phyloP scores from a whole-genome alignment of 2,888 invertebrate genomes.

The Papilio demoleus region DNA sequence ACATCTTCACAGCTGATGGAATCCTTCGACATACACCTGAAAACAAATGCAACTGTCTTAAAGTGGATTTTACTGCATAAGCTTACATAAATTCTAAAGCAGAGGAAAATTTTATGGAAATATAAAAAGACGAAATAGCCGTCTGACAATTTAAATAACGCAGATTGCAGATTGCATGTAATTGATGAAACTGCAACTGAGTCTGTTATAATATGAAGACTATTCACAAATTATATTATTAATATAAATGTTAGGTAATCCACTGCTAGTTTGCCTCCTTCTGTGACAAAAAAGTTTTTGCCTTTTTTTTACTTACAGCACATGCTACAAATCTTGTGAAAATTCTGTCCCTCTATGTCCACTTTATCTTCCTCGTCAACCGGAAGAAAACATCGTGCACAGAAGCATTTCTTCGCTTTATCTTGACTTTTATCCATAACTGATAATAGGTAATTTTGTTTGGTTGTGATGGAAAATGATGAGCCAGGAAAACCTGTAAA shows the following conservation, averaged over 20 bases:
- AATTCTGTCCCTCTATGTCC: conserved; percentile 71
- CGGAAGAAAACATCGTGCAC: conserved; percentile 73
- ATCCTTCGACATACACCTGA: conserved; percentile 72
- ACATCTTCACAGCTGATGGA: conserved; percentile 72
- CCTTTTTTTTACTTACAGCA: conserved; percentile 67
- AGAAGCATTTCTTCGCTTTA: conserved; percentile 70
- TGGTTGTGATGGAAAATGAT: conserved; percentile 46
- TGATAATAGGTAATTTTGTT: conserved; percentile 44
- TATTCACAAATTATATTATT: no score
- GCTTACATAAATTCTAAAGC: conserved; percentile 5
- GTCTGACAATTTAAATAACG: background rate
- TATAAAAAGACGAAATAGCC: background rate
- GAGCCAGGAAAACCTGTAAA: conserved; percentile 33
- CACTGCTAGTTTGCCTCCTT: no score
- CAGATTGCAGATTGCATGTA: background rate
- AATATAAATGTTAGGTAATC: no score
- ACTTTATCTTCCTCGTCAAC: conserved; percentile 67
- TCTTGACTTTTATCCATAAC: conserved; percentile 66
- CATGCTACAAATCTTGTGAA: conserved; percentile 71
- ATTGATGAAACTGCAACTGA: background rate
- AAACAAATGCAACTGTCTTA: conserved; percentile 10
- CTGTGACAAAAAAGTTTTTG: no score
- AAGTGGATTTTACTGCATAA: background rate
- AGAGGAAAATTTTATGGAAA: background rate
- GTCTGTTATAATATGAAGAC: background rate